Evolutionary conservation across 2,797 vertebrate species (phyloP).

Genomic region (Malacoctenus gilli): DNA sequence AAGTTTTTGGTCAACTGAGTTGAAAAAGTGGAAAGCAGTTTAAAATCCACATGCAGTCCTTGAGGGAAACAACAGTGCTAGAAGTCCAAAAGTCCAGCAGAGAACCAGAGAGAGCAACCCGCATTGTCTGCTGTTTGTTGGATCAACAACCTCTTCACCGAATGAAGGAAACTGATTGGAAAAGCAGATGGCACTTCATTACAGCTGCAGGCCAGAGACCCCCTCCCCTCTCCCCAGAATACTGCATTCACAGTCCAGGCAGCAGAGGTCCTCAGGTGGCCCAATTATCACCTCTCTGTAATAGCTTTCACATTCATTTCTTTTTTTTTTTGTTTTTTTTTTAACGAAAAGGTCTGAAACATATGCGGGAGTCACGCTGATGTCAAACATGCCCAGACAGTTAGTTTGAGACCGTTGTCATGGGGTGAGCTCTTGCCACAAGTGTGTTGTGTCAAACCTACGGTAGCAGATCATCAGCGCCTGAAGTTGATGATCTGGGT

Average conservation of each 20-base stretch:
- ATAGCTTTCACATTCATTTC: constrained; percentile 44
- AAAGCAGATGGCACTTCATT: constrained; percentile 37
- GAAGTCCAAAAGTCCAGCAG: too few relatives aligned
- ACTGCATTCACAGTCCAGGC: constrained; percentile 17
- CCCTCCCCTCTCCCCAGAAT: constrained; percentile 28
- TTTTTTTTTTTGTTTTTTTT: too few relatives aligned
- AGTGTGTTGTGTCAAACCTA: constrained; percentile 26
- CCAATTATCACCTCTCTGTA: constrained; percentile 67
- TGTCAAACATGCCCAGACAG: constrained; percentile 64
- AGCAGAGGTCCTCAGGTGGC: constrained; percentile 69
- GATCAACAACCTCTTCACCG: constrained; percentile 49
- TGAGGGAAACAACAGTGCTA: too few relatives aligned
- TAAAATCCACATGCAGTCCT: too few relatives aligned
- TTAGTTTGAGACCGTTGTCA: constrained; percentile 23
- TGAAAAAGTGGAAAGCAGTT: too few relatives aligned
- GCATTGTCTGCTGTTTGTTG: constrained; percentile 51
- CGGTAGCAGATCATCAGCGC: constrained; percentile 7
- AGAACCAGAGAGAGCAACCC: constrained; percentile 23
- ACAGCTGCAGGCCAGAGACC: constrained; percentile 16
- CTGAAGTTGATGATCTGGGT: constrained; percentile 10
- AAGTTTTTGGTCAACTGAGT: too few relatives aligned
- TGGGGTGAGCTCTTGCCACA: constrained; percentile 38
- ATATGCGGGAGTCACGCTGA: constrained; percentile 35
- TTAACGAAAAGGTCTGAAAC: constrained; percentile 22
- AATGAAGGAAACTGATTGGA: constrained; percentile 53